Percentiles rank a stretch among this genome's conserved stretches.
These are phyloP conservation scores for Hirtodrosophila trivittata DNA, from an alignment of 2,888 invertebrate genomes.

Conservation along the genomic window DNA sequence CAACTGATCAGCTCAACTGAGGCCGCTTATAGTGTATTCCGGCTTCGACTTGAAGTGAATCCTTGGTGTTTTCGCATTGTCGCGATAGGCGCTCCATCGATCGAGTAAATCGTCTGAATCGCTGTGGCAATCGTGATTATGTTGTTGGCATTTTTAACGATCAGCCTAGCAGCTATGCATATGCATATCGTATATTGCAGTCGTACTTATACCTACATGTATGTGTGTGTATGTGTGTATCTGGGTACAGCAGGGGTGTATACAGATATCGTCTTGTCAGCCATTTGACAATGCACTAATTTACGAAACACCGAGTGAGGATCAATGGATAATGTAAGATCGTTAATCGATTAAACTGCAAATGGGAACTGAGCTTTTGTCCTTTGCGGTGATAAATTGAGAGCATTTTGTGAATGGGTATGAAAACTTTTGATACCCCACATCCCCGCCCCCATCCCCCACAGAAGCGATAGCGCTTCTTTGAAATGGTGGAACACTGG, in stretches of 20 bases:
- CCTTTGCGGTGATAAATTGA: slow-evolving; percentile 73
- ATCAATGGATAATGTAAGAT: slow-evolving; percentile 28
- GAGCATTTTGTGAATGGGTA: slow-evolving; percentile 53
- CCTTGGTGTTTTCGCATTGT: slow-evolving; percentile 26
- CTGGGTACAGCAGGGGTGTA: slow-evolving; percentile 30
- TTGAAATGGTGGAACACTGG: neutral
- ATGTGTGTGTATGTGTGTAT: slow-evolving; percentile 31
- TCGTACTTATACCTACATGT: slow-evolving; percentile 24
- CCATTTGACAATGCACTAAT: slow-evolving; percentile 73
- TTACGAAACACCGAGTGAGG: slow-evolving; percentile 71
- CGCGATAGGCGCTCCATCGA: slow-evolving; percentile 57
- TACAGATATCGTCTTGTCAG: slow-evolving; percentile 37
- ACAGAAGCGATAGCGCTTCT: slow-evolving; percentile 10
- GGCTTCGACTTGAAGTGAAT: slow-evolving; percentile 13
- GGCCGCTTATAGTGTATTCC: slow-evolving; percentile 42
- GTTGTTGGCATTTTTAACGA: slow-evolving; percentile 72
- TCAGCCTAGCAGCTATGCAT: slow-evolving; percentile 56
- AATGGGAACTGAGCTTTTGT: slow-evolving; percentile 49
- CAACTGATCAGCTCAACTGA: no score
- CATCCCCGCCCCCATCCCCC: neutral
- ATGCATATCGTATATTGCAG: slow-evolving; percentile 12
- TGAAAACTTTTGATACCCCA: slow-evolving; percentile 37
- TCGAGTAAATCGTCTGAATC: slow-evolving; percentile 3
- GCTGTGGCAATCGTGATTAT: slow-evolving; percentile 61
- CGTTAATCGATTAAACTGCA: slow-evolving; percentile 79